phyloP scores from a whole-genome alignment of 2,797 vertebrate species.

The Ptychobarbus kaznakovi region DNA sequence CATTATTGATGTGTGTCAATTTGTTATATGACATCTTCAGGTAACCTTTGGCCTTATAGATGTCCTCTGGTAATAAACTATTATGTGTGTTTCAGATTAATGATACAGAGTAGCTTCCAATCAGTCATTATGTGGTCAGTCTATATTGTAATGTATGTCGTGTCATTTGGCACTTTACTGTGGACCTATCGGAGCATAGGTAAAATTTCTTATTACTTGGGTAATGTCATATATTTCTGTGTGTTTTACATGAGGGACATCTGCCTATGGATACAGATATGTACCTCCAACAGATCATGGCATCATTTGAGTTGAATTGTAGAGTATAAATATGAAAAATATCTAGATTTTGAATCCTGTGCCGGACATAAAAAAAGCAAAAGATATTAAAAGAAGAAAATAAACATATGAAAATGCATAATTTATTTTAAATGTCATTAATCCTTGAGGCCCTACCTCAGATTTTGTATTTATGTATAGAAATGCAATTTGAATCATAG shows the following conservation, averaged over 20 bases:
- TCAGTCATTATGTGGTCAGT: slow-evolving; percentile 80
- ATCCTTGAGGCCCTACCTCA: slow-evolving; percentile 99
- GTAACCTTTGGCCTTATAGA: slow-evolving; percentile 96
- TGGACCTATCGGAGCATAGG: slow-evolving; percentile 92
- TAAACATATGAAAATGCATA: slow-evolving; percentile 83
- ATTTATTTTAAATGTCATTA: slow-evolving; percentile 90
- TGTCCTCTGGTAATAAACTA: slow-evolving; percentile 86
- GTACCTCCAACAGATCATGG: slow-evolving; percentile 88
- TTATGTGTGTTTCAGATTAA: slow-evolving; percentile 78
- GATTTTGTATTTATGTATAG: slow-evolving; percentile 99
- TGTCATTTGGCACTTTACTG: slow-evolving; percentile 95
- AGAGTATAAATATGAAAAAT: slow-evolving; percentile 74
- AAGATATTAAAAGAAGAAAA: slow-evolving; percentile 19
- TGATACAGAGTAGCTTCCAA: slow-evolving; percentile 78
- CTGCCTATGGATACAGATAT: slow-evolving; percentile 96
- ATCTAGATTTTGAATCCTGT: slow-evolving; percentile 83
- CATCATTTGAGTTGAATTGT: slow-evolving; percentile 82
- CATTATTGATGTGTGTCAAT: slow-evolving; percentile 82
- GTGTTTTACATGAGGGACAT: slow-evolving; percentile 89
- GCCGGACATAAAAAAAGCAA: slow-evolving; percentile 69
- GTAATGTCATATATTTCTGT: slow-evolving; percentile 92
- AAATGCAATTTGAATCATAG: slow-evolving; percentile 98
- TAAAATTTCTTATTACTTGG: slow-evolving; percentile 95
- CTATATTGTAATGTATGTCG: slow-evolving; percentile 82
- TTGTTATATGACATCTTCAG: slow-evolving; percentile 90